These are phyloP conservation scores for Malurus melanocephalus DNA, from an alignment of 2,113 vertebrate species.

Conservation along the genomic window DNA sequence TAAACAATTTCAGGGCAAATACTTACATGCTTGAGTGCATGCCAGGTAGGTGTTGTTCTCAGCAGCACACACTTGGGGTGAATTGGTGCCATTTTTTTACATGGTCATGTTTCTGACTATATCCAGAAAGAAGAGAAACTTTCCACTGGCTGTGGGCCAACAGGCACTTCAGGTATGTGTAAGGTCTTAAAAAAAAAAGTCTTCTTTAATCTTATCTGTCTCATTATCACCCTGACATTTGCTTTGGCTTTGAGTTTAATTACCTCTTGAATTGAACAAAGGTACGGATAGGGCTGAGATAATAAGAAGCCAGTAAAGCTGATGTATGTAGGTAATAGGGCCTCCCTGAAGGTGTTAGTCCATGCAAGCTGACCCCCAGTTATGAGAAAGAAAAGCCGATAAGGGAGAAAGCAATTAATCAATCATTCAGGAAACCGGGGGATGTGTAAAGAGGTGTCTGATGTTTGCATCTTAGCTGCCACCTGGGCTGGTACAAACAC, in stretches of 20 bases:
- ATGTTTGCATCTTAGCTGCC: conserved; percentile 70
- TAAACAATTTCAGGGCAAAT: conserved; percentile 43
- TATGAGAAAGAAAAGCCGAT: conserved; percentile 43
- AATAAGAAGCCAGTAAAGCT: conserved; percentile 51
- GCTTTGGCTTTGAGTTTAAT: conserved; percentile 73
- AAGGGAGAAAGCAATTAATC: conserved; percentile 57
- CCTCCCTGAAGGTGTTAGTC: conserved; percentile 60
- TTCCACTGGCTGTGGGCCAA: conserved; percentile 44
- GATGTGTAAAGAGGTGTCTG: conserved; percentile 51
- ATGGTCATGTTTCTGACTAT: conserved; percentile 7
- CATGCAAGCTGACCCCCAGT: conserved; percentile 51
- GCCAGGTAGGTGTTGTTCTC: conserved; percentile 29
- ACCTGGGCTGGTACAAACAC: conserved; percentile 69
- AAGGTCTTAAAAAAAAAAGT: neutral
- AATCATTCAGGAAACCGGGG: conserved; percentile 15
- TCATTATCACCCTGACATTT: conserved; percentile 76
- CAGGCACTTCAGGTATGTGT: conserved; percentile 47
- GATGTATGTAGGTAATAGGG: conserved; percentile 49
- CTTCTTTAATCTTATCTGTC: conserved; percentile 34
- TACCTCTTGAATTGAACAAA: conserved; percentile 71
- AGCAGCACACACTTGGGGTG: neutral
- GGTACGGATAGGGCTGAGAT: conserved; percentile 52
- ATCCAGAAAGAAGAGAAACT: conserved; percentile 38
- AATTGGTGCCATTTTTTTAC: conserved; percentile 28
- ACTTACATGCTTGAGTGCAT: conserved; percentile 30